Base-by-base conservation (phyloP, 2,113 vertebrate species). In the Trogon melanurus region DNA sequence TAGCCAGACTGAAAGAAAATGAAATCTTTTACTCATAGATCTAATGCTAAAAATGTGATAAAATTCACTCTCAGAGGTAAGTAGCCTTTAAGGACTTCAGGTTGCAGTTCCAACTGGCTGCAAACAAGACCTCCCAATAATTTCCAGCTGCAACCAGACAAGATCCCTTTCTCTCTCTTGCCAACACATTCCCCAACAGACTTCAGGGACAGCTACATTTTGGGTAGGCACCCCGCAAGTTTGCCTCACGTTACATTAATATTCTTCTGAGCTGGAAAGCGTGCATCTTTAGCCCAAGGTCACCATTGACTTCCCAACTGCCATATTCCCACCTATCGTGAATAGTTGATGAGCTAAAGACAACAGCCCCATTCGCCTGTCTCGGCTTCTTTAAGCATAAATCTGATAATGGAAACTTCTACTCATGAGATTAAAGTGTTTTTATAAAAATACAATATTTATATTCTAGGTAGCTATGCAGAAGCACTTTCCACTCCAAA, bases 241-340 rank as follows among this genome's bases (percentile, higher is more conserved):
- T 56, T 84, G 10, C 10, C 30, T 65, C 9, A 2, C 30, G 11
- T 53, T 48, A 73, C 0, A 4, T 50, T 53, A 87, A n/a, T 44
- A 36, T 65, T 75, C 3, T 72, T 64, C 48, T 7, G 5, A 56
- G 25, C 7, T 56, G 10, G 13, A 91, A 83, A 71, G 17, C 3
- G 25, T 4, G 13, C 11, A 32, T 23, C 50, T 72, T 91, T 21
- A 67, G 16, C 23, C 21, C 29, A 67, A 62, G 36, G 34, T 88
- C 60, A 64, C 18, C 10, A 0, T 6, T 1, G 0, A 22, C 13
- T 57, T 50, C 45, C 10, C 69, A 89, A 3, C 2, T 41, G 29
- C 26, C 30, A 53, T 32, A 71, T 19, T 71, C 26, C 32, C 26
- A 86, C 25, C 38, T 75, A 29, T 5, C 9, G 0, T 32, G 45